These are phyloP conservation scores for Epinephelus coioides DNA, from an alignment of 2,797 vertebrate genomes.

Conservation along the genomic window DNA sequence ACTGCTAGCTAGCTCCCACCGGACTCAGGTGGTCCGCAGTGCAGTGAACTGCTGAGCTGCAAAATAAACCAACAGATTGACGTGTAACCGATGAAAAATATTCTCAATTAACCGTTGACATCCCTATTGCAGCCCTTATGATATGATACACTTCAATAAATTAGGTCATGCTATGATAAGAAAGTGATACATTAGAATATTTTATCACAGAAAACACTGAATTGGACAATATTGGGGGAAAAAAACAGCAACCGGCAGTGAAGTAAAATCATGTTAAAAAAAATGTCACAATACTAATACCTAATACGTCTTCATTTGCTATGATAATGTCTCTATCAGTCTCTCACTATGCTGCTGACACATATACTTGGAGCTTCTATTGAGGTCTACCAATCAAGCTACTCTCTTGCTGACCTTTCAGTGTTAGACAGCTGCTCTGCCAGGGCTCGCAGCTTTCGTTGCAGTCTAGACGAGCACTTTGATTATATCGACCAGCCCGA, in stretches of 20 bases:
- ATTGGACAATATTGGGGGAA: background rate
- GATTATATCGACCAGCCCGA: conserved; percentile 65
- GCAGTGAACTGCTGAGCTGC: too few species aligned
- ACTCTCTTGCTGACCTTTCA: conserved; percentile 69
- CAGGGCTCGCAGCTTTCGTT: conserved; percentile 41
- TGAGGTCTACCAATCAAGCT: conserved; percentile 27
- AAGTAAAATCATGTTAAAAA: background rate
- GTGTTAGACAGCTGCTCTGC: conserved; percentile 55
- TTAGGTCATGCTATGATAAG: background rate
- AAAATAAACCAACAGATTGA: too few species aligned
- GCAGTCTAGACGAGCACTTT: conserved; percentile 59
- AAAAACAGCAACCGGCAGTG: background rate
- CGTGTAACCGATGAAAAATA: too few species aligned
- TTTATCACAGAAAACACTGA: background rate
- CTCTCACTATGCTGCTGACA: conserved; percentile 6
- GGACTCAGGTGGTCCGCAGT: too few species aligned
- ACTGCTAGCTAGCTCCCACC: too few species aligned
- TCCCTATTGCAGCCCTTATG: background rate
- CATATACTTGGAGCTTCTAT: background rate
- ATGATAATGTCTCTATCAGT: conserved; percentile 21
- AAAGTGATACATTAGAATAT: background rate
- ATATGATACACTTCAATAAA: background rate
- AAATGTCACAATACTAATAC: background rate
- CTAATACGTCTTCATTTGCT: conserved; percentile 13
- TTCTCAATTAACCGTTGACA: too few species aligned